These are phyloP conservation scores for Eilema sororculum DNA, from an alignment of 2,888 invertebrate genomes.

Conservation along the genomic window DNA sequence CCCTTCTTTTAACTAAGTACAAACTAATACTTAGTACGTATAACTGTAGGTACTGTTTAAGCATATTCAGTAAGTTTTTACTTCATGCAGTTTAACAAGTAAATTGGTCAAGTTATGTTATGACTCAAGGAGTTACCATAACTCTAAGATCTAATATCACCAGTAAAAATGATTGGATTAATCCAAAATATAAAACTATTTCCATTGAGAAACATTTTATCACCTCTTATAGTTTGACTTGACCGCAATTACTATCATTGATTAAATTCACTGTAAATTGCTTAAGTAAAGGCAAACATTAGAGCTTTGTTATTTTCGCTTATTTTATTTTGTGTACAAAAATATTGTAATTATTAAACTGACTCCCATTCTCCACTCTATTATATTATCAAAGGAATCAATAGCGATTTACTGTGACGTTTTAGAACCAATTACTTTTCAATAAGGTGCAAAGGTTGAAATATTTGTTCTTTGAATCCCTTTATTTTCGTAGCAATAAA, in stretches of 20 bases:
- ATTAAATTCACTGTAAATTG: too few species aligned
- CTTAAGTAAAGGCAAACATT: too few species aligned
- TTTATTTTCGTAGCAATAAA: conserved; percentile 25
- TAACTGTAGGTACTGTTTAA: background rate
- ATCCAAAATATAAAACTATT: too few species aligned
- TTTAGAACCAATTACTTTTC: conserved; percentile 17
- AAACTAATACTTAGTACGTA: background rate
- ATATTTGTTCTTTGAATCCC: conserved; percentile 27
- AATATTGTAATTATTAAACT: conserved; percentile 6
- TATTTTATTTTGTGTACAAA: conserved; percentile 24
- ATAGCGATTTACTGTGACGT: conserved; percentile 18
- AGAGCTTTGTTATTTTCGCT: too few species aligned
- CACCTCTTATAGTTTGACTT: background rate
- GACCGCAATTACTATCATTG: background rate
- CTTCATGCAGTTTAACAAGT: background rate
- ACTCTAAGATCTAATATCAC: too few species aligned
- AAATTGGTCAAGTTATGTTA: too few species aligned
- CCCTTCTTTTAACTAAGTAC: conserved; percentile 24
- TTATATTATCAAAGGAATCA: conserved; percentile 20
- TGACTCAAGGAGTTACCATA: too few species aligned
- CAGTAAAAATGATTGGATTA: background rate
- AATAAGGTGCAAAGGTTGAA: conserved; percentile 24
- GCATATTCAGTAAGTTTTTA: background rate
- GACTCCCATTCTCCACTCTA: background rate
- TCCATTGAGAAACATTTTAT: background rate